These are phyloP conservation scores for Cephus runcator DNA, from an alignment of 2,888 invertebrate species.

Conservation along the genomic window DNA sequence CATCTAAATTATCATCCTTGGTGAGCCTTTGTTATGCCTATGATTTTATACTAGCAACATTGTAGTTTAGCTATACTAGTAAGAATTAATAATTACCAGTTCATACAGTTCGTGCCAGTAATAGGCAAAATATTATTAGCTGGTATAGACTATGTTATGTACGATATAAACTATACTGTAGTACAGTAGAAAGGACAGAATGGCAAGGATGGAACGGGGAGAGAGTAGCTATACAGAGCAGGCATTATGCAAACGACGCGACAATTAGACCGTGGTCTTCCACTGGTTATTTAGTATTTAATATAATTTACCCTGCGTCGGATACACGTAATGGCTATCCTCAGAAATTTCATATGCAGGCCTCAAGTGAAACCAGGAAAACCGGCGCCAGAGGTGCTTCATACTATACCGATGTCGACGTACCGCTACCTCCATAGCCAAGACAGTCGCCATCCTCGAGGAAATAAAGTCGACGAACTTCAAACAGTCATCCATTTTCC, in stretches of 20 bases:
- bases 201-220: slow-evolving; percentile 21
- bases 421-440: background rate
- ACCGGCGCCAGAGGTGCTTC: background rate
- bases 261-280: slow-evolving; percentile 56
- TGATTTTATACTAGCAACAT: background rate
- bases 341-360: slow-evolving; percentile 14
- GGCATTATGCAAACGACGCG: slow-evolving; percentile 60
- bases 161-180: background rate
- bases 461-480: background rate
- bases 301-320: slow-evolving; percentile 38
- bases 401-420: background rate
- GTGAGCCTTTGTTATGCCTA: background rate
- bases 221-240: slow-evolving; percentile 47
- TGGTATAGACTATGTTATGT: background rate
- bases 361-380: background rate
- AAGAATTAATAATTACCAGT: background rate
- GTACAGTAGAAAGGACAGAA: slow-evolving; percentile 14
- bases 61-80: background rate
- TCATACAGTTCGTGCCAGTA: background rate
- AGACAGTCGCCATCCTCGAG: background rate
- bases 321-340: slow-evolving; percentile 43
- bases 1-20: background rate
- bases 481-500: background rate
- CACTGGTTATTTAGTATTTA: slow-evolving; percentile 50
- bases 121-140: background rate